Evolutionary conservation across 2,797 vertebrate genomes (phyloP).

Genomic region (Onychomys arenicola): DNA sequence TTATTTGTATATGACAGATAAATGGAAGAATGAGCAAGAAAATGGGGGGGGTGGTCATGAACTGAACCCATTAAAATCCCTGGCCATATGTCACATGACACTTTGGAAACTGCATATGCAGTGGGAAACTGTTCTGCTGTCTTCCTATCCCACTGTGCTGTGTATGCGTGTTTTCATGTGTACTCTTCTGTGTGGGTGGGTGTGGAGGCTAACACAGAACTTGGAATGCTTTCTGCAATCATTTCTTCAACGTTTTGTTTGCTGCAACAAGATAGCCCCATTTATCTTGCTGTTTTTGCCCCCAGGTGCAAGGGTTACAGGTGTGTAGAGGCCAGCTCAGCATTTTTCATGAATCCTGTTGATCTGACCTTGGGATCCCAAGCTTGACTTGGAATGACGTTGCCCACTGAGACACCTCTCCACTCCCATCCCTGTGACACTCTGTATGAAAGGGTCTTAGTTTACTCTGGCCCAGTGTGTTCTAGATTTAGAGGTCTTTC

Average conservation of each 20-base stretch:
- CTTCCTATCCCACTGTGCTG: background rate
- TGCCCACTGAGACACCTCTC: background rate
- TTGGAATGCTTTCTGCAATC: background rate
- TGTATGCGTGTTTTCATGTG: background rate
- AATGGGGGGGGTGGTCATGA: background rate
- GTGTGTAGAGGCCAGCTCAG: too few species aligned
- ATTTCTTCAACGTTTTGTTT: background rate
- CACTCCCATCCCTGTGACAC: background rate
- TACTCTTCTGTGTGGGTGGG: background rate
- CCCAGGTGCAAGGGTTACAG: too few species aligned
- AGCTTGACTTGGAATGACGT: background rate
- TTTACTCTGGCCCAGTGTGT: background rate
- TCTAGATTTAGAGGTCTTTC: background rate
- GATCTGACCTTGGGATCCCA: background rate
- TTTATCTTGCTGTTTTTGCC: background rate
- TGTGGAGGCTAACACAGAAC: background rate
- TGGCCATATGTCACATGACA: background rate
- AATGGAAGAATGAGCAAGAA: slow-evolving; percentile 34
- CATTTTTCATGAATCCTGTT: background rate
- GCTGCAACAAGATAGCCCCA: background rate
- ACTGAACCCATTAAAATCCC: background rate
- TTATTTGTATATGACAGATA: slow-evolving; percentile 52
- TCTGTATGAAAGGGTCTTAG: background rate
- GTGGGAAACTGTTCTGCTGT: background rate
- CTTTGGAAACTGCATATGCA: background rate